A percentile compares a stretch with the other conserved stretches of the same genome.
Evolutionary conservation across 2,797 vertebrate genomes (phyloP).

Genomic region (Potorous gilbertii): DNA sequence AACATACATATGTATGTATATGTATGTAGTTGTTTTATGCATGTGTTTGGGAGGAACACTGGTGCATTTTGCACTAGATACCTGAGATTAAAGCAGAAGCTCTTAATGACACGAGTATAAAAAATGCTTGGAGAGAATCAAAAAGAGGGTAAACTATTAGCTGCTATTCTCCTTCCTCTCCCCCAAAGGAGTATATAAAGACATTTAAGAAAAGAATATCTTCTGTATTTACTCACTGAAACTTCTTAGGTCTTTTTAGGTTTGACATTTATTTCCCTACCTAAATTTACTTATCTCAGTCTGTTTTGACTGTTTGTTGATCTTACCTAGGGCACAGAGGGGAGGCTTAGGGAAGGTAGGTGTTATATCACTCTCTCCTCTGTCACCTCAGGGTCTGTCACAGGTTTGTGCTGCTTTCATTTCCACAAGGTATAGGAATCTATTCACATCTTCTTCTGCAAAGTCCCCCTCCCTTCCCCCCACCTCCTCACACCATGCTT

Average conservation of each 20-base stretch:
- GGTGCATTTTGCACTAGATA: background rate
- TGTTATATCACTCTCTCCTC: background rate
- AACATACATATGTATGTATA: no score
- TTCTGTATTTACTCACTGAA: background rate
- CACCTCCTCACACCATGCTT: background rate
- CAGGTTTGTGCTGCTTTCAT: background rate
- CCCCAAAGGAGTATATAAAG: background rate
- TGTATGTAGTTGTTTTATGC: background rate
- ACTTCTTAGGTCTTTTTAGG: background rate
- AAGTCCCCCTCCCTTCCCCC: background rate
- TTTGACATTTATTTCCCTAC: background rate
- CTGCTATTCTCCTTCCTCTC: background rate
- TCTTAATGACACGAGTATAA: background rate
- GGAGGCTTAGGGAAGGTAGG: background rate
- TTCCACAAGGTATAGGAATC: background rate
- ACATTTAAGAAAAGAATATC: background rate
- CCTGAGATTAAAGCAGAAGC: background rate
- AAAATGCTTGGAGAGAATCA: background rate
- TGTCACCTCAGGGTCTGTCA: accelerated
- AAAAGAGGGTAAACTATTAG: background rate
- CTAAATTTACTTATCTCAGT: no score
- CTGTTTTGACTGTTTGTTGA: background rate
- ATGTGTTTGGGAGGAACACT: background rate
- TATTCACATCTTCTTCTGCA: background rate
- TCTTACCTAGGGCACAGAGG: background rate